These are phyloP conservation scores for Panthera uncia DNA, from an alignment of 2,113 vertebrate species.

Conservation along the genomic window DNA sequence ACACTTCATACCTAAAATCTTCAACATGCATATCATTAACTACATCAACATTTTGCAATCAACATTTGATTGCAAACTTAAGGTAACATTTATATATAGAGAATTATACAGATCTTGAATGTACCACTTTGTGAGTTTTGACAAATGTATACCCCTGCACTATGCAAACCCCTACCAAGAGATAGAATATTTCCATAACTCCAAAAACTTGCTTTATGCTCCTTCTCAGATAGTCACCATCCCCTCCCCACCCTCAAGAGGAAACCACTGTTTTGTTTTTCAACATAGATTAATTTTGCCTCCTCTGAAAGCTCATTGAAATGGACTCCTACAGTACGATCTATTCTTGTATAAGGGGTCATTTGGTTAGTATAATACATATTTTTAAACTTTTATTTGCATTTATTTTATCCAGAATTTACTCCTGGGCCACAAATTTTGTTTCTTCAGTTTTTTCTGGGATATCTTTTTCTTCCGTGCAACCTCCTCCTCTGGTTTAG, in stretches of 20 bases:
- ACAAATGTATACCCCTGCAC: not conserved
- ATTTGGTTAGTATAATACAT: not conserved
- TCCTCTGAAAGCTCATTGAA: not conserved
- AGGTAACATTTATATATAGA: not conserved
- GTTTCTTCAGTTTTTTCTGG: not conserved
- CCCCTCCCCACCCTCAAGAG: not conserved
- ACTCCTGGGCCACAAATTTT: not conserved
- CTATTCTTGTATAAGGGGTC: not conserved
- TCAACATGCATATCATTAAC: not conserved
- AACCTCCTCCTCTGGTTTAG: not conserved
- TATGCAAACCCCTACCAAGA: not conserved
- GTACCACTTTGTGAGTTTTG: not conserved
- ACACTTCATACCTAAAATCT: not conserved
- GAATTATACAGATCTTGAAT: not conserved
- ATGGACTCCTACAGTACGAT: not conserved
- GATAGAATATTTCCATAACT: not conserved
- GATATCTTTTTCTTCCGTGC: not conserved
- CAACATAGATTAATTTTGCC: not conserved
- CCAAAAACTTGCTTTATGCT: not conserved
- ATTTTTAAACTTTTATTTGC: not conserved
- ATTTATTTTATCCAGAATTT: not conserved
- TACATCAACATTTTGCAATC: not conserved
- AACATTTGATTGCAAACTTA: not conserved
- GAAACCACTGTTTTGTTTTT: not conserved
- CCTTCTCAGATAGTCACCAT: not conserved